A percentile compares a stretch with the other conserved stretches of the same genome.
These are phyloP conservation scores for Cettia cetti DNA, from an alignment of 2,113 vertebrate species.

Conservation along the genomic window DNA sequence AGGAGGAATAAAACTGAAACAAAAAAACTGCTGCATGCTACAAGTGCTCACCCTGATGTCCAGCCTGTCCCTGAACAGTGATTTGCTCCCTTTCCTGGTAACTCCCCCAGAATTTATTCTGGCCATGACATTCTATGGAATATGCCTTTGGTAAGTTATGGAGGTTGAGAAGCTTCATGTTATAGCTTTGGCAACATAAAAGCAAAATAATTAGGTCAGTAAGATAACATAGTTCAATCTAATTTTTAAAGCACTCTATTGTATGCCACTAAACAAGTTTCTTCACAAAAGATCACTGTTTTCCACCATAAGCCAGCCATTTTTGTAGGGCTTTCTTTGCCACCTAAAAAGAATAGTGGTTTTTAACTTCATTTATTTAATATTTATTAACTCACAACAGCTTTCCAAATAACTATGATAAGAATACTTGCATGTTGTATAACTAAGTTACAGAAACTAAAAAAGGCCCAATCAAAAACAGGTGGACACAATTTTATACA, in stretches of 20 bases:
- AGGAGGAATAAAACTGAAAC: not conserved
- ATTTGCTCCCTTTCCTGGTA: not conserved
- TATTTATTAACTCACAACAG: constrained; percentile 15
- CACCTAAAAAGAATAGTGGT: not conserved
- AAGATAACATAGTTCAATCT: not conserved
- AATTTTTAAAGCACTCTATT: not conserved
- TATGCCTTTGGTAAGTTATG: not conserved
- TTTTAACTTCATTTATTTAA: not conserved
- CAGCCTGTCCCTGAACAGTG: not conserved
- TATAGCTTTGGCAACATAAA: not conserved
- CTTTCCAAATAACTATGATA: constrained; percentile 30
- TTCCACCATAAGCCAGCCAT: not conserved
- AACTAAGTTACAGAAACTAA: not conserved
- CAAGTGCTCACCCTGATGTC: not conserved
- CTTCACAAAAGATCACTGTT: not conserved
- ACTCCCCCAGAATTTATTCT: not conserved
- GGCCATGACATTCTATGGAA: not conserved
- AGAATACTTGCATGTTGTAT: not conserved
- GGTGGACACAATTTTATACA: constrained; percentile 33
- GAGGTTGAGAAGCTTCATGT: not conserved
- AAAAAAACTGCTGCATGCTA: not conserved
- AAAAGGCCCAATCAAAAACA: constrained; percentile 58
- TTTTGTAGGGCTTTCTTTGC: not conserved
- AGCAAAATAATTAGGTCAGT: not conserved
- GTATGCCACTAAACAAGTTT: not conserved